These are phyloP conservation scores for Acarapis woodi DNA, from an alignment of 1,140 invertebrate species.

Conservation along the genomic window DNA sequence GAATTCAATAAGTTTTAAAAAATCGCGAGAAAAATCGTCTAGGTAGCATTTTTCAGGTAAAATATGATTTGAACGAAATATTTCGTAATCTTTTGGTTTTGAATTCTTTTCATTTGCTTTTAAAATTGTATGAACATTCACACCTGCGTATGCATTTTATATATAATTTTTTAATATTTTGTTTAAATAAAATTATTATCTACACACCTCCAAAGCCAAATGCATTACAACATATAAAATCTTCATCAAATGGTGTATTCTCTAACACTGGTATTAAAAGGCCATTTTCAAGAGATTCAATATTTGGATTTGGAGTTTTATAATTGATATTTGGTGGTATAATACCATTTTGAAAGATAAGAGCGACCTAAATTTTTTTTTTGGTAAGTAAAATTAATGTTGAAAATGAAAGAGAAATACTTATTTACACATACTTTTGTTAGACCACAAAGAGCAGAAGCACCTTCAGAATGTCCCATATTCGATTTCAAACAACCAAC, in stretches of 20 bases:
- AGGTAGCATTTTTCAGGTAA: slow-evolving; percentile 32
- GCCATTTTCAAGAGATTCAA: slow-evolving; percentile 32
- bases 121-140: slow-evolving; percentile 27
- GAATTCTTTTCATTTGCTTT: slow-evolving; percentile 22
- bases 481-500: slow-evolving; percentile 91
- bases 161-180: slow-evolving; percentile 31
- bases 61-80: slow-evolving; percentile 46
- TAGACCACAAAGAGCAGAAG: slow-evolving; percentile 57
- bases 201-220: slow-evolving; percentile 16
- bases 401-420: no score
- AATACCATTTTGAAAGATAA: slow-evolving; percentile 20
- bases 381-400: no score
- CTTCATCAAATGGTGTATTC: slow-evolving; percentile 33
- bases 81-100: background rate
- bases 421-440: no score
- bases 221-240: slow-evolving; percentile 42
- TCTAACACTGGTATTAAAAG: slow-evolving; percentile 31
- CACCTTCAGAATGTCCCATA: slow-evolving; percentile 87
- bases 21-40: background rate
- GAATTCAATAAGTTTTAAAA: background rate
- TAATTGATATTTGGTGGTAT: slow-evolving; percentile 26
- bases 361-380: no score
- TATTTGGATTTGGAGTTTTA: slow-evolving; percentile 23
- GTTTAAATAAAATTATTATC: slow-evolving; percentile 26
- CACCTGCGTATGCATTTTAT: slow-evolving; percentile 25